A percentile compares a stretch with the other conserved stretches of the same genome.
These are phyloP conservation scores for Nomada hirtipes DNA, from an alignment of 2,888 invertebrate genomes.

Conservation along the genomic window DNA sequence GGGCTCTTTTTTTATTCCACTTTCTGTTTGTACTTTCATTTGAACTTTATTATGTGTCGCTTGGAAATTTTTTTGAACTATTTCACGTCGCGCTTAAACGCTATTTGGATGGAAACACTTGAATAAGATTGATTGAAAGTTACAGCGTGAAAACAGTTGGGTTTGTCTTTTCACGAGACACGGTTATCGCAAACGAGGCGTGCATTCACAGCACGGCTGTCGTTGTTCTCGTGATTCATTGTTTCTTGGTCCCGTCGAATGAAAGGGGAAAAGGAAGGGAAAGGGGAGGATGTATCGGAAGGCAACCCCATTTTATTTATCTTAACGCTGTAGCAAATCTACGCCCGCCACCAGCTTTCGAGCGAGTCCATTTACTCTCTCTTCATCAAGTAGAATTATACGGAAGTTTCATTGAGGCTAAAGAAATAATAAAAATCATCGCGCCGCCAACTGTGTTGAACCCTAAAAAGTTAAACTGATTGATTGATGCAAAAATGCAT, in stretches of 20 bases:
- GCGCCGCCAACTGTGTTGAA: neutral
- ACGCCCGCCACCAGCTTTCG: slow-evolving; percentile 39
- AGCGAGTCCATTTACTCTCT: neutral
- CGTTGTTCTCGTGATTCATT: slow-evolving; percentile 50
- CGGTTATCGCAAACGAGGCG: slow-evolving; percentile 55
- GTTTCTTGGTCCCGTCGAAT: slow-evolving; percentile 44
- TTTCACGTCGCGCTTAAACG: neutral
- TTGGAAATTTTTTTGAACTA: neutral
- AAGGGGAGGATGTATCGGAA: slow-evolving; percentile 47
- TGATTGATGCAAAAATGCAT: too few species aligned
- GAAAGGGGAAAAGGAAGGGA: slow-evolving; percentile 37
- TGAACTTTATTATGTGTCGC: too few species aligned
- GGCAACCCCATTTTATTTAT: slow-evolving; percentile 46
- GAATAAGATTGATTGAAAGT: slow-evolving; percentile 10
- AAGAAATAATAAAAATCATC: neutral
- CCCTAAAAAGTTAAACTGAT: too few species aligned
- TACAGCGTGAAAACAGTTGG: neutral
- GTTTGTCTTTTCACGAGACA: slow-evolving; percentile 2
- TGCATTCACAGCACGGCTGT: slow-evolving; percentile 33
- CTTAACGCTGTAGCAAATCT: slow-evolving; percentile 43
- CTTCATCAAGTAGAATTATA: neutral
- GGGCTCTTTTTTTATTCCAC: too few species aligned
- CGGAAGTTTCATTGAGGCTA: neutral
- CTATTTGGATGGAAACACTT: neutral
- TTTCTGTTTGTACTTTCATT: too few species aligned